These are phyloP conservation scores for Nycticryphes semicollaris DNA, from an alignment of 2,113 vertebrate genomes.

Conservation along the genomic window DNA sequence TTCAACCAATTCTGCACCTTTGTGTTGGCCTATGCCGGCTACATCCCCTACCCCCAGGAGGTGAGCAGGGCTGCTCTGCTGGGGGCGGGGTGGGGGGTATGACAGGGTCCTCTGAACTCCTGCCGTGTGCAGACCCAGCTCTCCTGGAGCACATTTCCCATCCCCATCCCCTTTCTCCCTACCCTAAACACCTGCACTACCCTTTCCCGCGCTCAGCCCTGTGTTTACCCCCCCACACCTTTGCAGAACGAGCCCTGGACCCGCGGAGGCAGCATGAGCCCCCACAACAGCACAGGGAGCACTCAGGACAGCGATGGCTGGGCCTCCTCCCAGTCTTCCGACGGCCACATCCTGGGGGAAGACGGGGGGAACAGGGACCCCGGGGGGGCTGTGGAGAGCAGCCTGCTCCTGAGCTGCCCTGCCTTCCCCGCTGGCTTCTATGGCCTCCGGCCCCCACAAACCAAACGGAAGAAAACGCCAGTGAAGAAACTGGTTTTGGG, in stretches of 20 bases:
- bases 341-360: conserved; percentile 17
- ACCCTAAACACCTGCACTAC: background rate
- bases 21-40: conserved; percentile 95
- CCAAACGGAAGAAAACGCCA: conserved; percentile 62
- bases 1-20: conserved; percentile 99
- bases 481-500: conserved; percentile 53
- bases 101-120: background rate
- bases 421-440: conserved; percentile 29
- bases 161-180: background rate
- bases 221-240: background rate
- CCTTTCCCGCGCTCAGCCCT: background rate
- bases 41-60: conserved; percentile 96
- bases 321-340: conserved; percentile 67
- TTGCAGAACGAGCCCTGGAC: conserved; percentile 79
- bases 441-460: conserved; percentile 5
- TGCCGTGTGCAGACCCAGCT: background rate
- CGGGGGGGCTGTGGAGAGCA: background rate
- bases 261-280: conserved; percentile 89
- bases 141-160: background rate
- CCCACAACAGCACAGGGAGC: conserved; percentile 95
- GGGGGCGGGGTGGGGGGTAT: background rate
- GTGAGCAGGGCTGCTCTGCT: conserved; percentile 59
- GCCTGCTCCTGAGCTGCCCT: conserved; percentile 9
- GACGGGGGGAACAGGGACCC: conserved; percentile 9
- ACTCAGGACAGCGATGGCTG: conserved; percentile 94